phyloP scores from a whole-genome alignment of 1,140 invertebrate species.

The Riptortus pedestris region DNA sequence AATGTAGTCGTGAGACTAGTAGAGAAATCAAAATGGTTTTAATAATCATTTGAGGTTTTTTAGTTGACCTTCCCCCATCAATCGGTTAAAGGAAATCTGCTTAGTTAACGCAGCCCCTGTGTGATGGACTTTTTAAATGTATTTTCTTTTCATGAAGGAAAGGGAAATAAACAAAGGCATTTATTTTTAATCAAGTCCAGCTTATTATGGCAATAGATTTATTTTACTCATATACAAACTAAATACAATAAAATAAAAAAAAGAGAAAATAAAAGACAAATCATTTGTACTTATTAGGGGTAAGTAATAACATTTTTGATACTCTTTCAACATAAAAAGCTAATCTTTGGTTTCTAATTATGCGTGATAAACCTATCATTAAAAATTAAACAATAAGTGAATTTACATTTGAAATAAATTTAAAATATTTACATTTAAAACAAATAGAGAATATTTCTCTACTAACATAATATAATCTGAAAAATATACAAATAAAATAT shows the following conservation, averaged over 20 bases:
- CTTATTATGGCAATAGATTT: neutral
- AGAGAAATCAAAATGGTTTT: no score
- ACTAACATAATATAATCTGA: neutral
- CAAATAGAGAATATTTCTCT: neutral
- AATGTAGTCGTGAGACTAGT: no score
- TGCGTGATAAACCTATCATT: neutral
- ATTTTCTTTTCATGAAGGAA: no score
- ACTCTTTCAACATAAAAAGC: slow-evolving; percentile 5
- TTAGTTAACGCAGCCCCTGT: no score
- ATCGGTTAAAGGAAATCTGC: no score
- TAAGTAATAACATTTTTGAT: neutral
- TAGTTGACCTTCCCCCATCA: no score
- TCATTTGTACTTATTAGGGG: neutral
- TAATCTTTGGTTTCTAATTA: slow-evolving; percentile 16
- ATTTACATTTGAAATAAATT: slow-evolving; percentile 1
- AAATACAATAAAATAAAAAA: no score
- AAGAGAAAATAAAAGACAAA: neutral
- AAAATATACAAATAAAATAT: slow-evolving; percentile 15
- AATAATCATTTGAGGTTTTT: no score
- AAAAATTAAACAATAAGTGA: slow-evolving; percentile 7
- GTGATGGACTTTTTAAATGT: no score
- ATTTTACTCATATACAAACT: neutral
- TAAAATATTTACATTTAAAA: slow-evolving; percentile 8
- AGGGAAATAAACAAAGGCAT: no score
- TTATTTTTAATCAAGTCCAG: no score